Evolutionary conservation across 2,888 invertebrate species (phyloP), one percentile per base, ranked within the genome.

Genomic region (Tenthredo distinguenda): DNA sequence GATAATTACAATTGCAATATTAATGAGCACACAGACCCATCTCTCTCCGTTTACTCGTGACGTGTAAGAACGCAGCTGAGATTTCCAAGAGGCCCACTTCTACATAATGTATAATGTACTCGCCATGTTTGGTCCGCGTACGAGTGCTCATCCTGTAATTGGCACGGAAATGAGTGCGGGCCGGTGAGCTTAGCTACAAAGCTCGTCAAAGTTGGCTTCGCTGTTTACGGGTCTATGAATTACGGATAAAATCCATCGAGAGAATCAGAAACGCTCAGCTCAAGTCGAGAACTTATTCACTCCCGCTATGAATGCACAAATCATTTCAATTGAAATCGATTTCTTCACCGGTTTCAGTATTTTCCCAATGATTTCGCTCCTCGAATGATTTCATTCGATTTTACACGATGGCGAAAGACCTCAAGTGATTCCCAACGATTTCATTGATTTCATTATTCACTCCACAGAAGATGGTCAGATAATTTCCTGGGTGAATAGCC

Each of bases 1-100:
- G 43, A 21, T 83, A 83, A 83, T 83, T 83, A 50, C 47, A 18
- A 43, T 68, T 37, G 83, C 68, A 83, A 83, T 83, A 68, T 83
- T 83, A 83, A 83, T 71, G 71, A 68, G 83, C 15, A 47, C 68
- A 65, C 68, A 71, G 21, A 40, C 65, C 81, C 81, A 68, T 68
- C 47, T 83, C 68, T 83, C 34, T 34, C 12, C 31, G 9, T 71
- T 81, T 40, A 81, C 83, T 83, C 68, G 18, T 37, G 47, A 83
- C 83, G 47, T n/a, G 47, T 18, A 47, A 71, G 83, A 83, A 68
- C 83, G 18, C 47, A 68, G 71, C 68, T 83, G 83, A 83, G 83
- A 40, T 62, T 47, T 55, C 62, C 62, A 9, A 62, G 26, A 81
- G 81, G 21, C 50, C 58, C 15, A 40, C 62, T 26, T 15, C 58